A percentile compares a stretch with the other conserved stretches of the same genome.
These are phyloP conservation scores for Torymus aiolomorphi DNA, from an alignment of 2,888 invertebrate species.

Conservation along the genomic window DNA sequence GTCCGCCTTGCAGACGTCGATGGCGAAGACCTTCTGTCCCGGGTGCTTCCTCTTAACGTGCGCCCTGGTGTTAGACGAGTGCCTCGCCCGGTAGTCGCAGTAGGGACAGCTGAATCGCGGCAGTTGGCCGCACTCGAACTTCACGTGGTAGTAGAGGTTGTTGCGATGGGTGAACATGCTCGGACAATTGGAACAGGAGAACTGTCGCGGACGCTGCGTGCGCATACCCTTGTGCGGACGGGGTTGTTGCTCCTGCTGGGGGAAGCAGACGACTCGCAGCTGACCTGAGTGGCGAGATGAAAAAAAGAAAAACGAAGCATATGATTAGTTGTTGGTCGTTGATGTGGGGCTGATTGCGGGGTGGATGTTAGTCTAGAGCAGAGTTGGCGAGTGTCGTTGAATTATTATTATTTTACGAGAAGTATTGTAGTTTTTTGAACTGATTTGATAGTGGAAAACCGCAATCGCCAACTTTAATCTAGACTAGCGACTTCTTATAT, in stretches of 20 bases:
- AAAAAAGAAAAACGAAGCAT: constrained; percentile 31
- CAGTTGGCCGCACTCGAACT: constrained; percentile 73
- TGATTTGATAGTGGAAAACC: too few species aligned
- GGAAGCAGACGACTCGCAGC: constrained; percentile 5
- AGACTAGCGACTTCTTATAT: too few species aligned
- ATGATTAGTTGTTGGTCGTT: constrained; percentile 19
- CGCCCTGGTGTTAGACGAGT: constrained; percentile 68
- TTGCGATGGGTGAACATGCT: constrained; percentile 69
- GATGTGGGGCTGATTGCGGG: too few species aligned
- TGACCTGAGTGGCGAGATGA: constrained; percentile 20
- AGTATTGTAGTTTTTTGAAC: too few species aligned
- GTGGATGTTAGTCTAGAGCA: too few species aligned
- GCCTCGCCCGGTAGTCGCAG: constrained; percentile 67
- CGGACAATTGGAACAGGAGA: constrained; percentile 68
- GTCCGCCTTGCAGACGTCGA: constrained; percentile 63
- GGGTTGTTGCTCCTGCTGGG: constrained; percentile 19
- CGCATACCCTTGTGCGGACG: constrained; percentile 13
- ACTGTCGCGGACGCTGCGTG: constrained; percentile 51
- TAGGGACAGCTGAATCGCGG: constrained; percentile 74
- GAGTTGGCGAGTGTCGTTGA: too few species aligned
- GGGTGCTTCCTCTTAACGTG: constrained; percentile 68
- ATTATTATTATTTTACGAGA: too few species aligned
- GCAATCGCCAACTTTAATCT: too few species aligned
- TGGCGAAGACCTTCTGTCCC: constrained; percentile 62
- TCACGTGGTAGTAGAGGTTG: constrained; percentile 70